phyloP scores from a whole-genome alignment of 2,113 vertebrate genomes.

The Neomonachus schauinslandi region DNA sequence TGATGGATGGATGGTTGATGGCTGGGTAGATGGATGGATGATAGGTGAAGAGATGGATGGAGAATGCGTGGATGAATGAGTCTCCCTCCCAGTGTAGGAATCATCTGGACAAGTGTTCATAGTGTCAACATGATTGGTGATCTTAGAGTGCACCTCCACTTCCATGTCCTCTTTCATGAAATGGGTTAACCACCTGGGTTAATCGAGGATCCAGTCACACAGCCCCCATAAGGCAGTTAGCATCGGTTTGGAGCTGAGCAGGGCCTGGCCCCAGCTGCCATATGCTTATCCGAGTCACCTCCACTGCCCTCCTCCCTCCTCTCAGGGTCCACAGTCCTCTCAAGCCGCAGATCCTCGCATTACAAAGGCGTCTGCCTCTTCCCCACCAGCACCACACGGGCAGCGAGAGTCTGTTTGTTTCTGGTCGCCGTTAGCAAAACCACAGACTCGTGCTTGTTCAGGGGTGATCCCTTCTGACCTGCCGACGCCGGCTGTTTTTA shows the following conservation, averaged over 20 bases:
- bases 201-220: neutral
- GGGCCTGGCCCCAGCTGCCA: neutral
- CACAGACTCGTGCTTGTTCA: neutral
- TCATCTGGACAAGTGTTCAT: too few relatives aligned
- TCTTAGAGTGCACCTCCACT: too few relatives aligned
- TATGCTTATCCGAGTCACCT: too few relatives aligned
- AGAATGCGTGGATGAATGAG: too few relatives aligned
- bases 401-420: neutral
- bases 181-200: neutral
- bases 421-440: neutral
- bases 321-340: neutral
- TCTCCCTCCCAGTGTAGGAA: too few relatives aligned
- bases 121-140: too few relatives aligned
- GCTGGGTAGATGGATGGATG: neutral
- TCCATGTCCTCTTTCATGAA: neutral
- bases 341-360: neutral
- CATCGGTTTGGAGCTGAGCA: neutral
- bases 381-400: fast-evolving
- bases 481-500: neutral
- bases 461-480: neutral
- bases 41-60: neutral
- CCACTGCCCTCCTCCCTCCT: neutral
- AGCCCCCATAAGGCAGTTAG: neutral
- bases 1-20: neutral
- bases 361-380: neutral